A percentile compares a stretch with the other conserved stretches of the same genome.
phyloP scores from a whole-genome alignment of 2,888 invertebrate genomes.

The Hipparchia semele region DNA sequence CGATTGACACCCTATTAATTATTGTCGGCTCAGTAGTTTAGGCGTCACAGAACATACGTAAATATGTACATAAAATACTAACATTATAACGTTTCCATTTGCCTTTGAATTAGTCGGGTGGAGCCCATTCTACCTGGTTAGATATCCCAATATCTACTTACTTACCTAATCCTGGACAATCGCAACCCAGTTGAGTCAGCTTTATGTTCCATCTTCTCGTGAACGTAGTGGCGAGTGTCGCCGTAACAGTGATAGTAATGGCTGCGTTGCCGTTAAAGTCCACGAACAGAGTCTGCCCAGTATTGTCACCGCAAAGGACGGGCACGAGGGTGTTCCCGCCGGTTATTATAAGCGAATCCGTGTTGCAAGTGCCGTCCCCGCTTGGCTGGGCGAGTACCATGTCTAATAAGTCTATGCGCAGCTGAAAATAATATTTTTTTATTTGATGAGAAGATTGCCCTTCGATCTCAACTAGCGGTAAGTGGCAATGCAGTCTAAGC shows the following conservation, averaged over 20 bases:
- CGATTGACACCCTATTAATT: no score
- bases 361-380: slow-evolving; percentile 87
- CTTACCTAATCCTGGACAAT: slow-evolving; percentile 86
- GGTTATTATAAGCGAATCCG: slow-evolving; percentile 87
- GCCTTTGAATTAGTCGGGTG: background rate
- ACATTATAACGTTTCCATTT: background rate
- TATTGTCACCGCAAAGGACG: slow-evolving; percentile 90
- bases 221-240: slow-evolving; percentile 83
- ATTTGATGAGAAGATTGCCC: background rate
- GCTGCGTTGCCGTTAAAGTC: slow-evolving; percentile 87
- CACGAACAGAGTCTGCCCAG: slow-evolving; percentile 90
- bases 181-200: slow-evolving; percentile 88
- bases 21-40: no score
- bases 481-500: no score
- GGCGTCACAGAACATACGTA: no score
- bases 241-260: slow-evolving; percentile 86
- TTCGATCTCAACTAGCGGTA: no score
- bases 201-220: slow-evolving; percentile 89
- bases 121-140: background rate
- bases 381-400: slow-evolving; percentile 88
- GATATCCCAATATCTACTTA: background rate
- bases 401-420: slow-evolving; percentile 90
- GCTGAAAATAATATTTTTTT: slow-evolving; percentile 64
- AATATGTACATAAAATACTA: no score
- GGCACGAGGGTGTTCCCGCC: slow-evolving; percentile 88